These are phyloP conservation scores for Chironomus striatipennis DNA, from an alignment of 1,140 invertebrate genomes.

Conservation along the genomic window DNA sequence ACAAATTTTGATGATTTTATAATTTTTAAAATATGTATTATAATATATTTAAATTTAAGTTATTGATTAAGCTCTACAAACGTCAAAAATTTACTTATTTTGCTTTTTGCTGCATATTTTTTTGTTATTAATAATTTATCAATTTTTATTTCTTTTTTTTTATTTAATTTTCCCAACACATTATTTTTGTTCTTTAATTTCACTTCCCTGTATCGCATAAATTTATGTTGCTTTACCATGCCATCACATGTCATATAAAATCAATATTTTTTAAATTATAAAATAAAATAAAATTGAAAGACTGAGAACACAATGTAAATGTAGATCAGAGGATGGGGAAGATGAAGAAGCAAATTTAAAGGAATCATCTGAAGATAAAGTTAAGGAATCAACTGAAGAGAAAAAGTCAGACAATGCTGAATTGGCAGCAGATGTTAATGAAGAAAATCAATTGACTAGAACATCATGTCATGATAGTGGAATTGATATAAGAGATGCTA, in stretches of 20 bases:
- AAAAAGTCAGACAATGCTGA: conserved; percentile 26
- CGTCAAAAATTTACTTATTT: no score
- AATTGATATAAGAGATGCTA: conserved; percentile 69
- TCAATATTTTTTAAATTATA: conserved; percentile 16
- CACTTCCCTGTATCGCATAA: conserved; percentile 27
- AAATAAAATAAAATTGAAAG: neutral
- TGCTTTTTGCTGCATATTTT: no score
- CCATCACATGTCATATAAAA: conserved; percentile 29
- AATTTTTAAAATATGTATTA: no score
- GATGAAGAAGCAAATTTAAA: conserved; percentile 15
- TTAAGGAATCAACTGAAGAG: neutral
- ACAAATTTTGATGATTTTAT: no score
- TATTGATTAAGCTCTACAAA: no score
- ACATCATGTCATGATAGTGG: conserved; percentile 80
- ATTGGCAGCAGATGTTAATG: conserved; percentile 1
- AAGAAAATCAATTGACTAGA: conserved; percentile 49
- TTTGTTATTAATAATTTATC: neutral
- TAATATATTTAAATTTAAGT: no score
- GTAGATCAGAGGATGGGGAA: conserved; percentile 29
- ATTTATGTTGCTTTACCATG: conserved; percentile 29
- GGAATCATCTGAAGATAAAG: neutral
- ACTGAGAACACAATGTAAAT: conserved; percentile 23
- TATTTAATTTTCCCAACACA: neutral
- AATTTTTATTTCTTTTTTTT: conserved; percentile 4
- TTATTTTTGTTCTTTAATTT: neutral